phyloP scores from a whole-genome alignment of 2,113 vertebrate species.

The Odobenus rosmarus region DNA sequence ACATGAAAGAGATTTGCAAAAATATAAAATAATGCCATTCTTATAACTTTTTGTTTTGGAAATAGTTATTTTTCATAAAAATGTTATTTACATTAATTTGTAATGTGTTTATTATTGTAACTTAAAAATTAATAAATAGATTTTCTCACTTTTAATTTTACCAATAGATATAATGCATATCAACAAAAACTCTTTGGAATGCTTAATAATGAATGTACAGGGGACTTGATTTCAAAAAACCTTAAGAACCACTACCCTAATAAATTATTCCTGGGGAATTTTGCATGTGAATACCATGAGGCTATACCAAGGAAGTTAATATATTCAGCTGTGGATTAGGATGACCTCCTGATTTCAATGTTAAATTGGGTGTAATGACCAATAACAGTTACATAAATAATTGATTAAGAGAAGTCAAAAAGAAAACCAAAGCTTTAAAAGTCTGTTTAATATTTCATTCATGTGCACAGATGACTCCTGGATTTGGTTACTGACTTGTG shows the following conservation, averaged over 20 bases:
- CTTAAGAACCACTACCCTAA: neutral
- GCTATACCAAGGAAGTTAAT: neutral
- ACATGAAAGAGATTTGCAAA: slow-evolving; percentile 4
- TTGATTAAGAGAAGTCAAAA: slow-evolving; percentile 21
- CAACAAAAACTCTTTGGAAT: neutral
- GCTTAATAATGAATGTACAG: neutral
- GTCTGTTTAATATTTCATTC: neutral
- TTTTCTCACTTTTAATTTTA: slow-evolving; percentile 32
- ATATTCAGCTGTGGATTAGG: neutral
- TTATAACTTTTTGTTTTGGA: slow-evolving; percentile 26
- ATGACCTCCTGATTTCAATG: neutral
- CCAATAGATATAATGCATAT: neutral
- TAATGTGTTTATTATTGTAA: neutral
- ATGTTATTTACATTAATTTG: neutral
- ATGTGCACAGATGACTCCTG: rapidly evolving
- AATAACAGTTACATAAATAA: neutral
- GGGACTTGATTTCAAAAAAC: neutral
- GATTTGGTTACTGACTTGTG: neutral
- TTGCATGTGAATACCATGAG: neutral
- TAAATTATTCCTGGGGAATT: neutral
- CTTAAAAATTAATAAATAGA: neutral
- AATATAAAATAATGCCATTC: neutral
- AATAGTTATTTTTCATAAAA: slow-evolving; percentile 14
- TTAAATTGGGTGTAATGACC: neutral
- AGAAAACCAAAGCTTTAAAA: neutral